These are phyloP conservation scores for Cosmorhoe ocellata DNA, from an alignment of 2,888 invertebrate species.

Conservation along the genomic window DNA sequence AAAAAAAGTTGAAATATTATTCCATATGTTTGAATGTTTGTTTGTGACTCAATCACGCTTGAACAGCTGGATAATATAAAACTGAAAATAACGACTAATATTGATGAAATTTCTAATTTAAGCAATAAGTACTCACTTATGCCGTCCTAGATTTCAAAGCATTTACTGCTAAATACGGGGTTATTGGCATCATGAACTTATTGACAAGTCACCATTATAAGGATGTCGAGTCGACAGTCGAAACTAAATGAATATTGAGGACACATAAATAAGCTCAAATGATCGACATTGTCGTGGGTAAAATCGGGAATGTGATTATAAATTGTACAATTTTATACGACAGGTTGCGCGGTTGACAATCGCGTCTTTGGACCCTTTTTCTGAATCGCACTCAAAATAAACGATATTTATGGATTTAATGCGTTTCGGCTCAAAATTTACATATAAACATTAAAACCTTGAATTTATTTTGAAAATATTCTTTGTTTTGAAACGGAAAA, in stretches of 20 bases:
- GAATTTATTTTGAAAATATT: too few relatives aligned
- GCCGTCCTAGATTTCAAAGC: too few relatives aligned
- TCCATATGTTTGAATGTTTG: too few relatives aligned
- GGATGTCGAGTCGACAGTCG: background rate
- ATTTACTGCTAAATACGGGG: too few relatives aligned
- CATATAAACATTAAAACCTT: too few relatives aligned
- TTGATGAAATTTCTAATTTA: too few relatives aligned
- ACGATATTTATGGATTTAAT: background rate
- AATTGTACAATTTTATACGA: background rate
- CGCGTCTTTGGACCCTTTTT: background rate
- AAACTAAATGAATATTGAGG: background rate
- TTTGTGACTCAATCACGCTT: too few relatives aligned
- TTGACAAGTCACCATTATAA: background rate
- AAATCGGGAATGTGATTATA: background rate
- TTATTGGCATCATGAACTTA: background rate
- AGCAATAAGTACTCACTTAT: too few relatives aligned
- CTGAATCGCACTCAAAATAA: background rate
- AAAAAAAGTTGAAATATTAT: too few relatives aligned
- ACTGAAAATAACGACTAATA: too few relatives aligned
- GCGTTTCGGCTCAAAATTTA: background rate
- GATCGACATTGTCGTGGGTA: background rate
- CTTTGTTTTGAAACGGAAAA: too few relatives aligned
- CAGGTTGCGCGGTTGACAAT: background rate
- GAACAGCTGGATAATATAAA: too few relatives aligned
- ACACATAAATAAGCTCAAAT: background rate